Base-by-base conservation (phyloP, 2,113 vertebrate species). In the Microtus oregoni region DNA sequence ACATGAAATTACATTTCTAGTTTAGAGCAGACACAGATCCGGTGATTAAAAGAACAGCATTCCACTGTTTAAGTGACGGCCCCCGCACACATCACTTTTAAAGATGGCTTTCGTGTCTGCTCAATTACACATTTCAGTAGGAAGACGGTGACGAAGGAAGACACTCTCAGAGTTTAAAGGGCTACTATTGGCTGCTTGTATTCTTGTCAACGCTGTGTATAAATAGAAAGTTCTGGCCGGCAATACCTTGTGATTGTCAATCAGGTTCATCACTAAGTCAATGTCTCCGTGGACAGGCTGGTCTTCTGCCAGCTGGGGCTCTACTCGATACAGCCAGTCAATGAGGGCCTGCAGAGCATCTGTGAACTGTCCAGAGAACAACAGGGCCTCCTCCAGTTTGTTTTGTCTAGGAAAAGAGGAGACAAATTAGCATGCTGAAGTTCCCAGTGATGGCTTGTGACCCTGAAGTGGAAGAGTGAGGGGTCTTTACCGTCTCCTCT, bases 361-460 rank as follows among this genome's bases (percentile, higher is more conserved):
- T 83, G 99, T 99, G 98, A 99, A 99, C 96, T 99, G 99, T 81
- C 99, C 99, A 0, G 99, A 99, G 98, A 99, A 99, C 72, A 99
- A 86, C 85, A 99, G 98, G 15, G 99, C 99, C 98, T 99, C 99
- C 97, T 99, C 99, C 94, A 99, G 96, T 97, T 99, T 99, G 98
- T 99, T 99, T 99, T 99, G 99, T 94, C 99, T 99, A 94, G n/a
- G 58, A 32, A 8, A 68, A 50, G 76, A 24, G 28, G 28, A 4
- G 67, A 73, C 75, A 88, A 94, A 68, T 93, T 61, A 77, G 85
- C 70, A 35, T 76, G 28, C 12, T 17, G 47, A 95, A n/a, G 95
- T 58, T 63, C 87, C 38, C 81, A 82, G 78, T 8, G n/a, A 50
- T 35, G 19, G 19, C 1, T 70, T 44, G 44, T 30, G 65, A n/a